phyloP scores from a whole-genome alignment of 2,113 vertebrate genomes.

The Laticauda laticaudata region DNA sequence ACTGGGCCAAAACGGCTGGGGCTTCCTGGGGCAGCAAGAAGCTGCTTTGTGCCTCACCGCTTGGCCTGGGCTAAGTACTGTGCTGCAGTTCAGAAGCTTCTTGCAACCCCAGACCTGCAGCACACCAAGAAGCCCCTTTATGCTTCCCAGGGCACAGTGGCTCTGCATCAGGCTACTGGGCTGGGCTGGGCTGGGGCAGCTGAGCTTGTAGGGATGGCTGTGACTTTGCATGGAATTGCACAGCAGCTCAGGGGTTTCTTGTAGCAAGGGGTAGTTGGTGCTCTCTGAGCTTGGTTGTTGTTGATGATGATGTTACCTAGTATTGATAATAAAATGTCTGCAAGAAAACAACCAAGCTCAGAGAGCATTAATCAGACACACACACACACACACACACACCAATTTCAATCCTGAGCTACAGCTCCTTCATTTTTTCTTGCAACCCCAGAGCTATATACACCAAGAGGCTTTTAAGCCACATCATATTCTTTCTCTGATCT shows the following conservation, averaged over 20 bases:
- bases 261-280: not conserved
- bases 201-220: not conserved
- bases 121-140: not conserved
- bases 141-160: not conserved
- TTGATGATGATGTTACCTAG: not conserved
- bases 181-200: not conserved
- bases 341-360: not conserved
- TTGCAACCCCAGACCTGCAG: not conserved
- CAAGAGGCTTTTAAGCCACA: not conserved
- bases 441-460: not conserved
- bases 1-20: not conserved
- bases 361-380: not conserved
- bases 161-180: not conserved
- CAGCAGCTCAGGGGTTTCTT: not conserved
- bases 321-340: not conserved
- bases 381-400: too few relatives aligned
- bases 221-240: not conserved
- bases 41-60: not conserved
- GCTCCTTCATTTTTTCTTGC: not conserved
- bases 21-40: not conserved
- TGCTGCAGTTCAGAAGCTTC: not conserved
- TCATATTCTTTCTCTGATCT: not conserved
- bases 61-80: not conserved
- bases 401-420: not conserved
- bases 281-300: not conserved